Evolutionary conservation across 2,888 invertebrate genomes (phyloP).

Genomic region (Nymphalis c-album): DNA sequence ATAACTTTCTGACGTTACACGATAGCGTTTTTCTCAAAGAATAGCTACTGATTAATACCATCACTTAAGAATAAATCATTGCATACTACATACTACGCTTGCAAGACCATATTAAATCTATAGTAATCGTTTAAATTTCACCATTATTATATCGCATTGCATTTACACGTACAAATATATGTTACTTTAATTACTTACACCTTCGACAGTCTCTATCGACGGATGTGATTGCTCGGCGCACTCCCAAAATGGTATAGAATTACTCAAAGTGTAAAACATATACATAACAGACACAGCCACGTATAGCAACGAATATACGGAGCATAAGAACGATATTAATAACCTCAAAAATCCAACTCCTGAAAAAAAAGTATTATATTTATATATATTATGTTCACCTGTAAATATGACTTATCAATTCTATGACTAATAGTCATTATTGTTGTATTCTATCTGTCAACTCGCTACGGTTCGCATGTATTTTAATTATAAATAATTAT

Average conservation of each 20-base stretch:
- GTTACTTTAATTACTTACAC: not conserved
- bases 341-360: conserved; percentile 84
- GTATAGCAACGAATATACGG: conserved; percentile 82
- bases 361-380: conserved; percentile 52
- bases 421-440: too few relatives aligned
- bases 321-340: conserved; percentile 75
- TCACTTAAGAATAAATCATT: too few relatives aligned
- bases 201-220: conserved; percentile 50
- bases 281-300: conserved; percentile 79
- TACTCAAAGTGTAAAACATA: conserved; percentile 80
- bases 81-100: too few relatives aligned
- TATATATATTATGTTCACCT: too few relatives aligned
- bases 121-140: not conserved
- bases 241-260: conserved; percentile 79
- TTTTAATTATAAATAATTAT: not conserved
- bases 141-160: not conserved
- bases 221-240: conserved; percentile 68
- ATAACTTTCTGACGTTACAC: too few relatives aligned
- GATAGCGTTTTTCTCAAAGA: too few relatives aligned
- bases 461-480: too few relatives aligned
- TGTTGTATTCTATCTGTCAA: too few relatives aligned
- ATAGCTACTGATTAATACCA: too few relatives aligned
- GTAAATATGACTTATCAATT: too few relatives aligned
- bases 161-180: too few relatives aligned
- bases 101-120: too few relatives aligned